Evolutionary conservation across 2,888 invertebrate species (phyloP), one percentile per base, ranked within the genome.

Genomic region (Tenthredo livida): DNA sequence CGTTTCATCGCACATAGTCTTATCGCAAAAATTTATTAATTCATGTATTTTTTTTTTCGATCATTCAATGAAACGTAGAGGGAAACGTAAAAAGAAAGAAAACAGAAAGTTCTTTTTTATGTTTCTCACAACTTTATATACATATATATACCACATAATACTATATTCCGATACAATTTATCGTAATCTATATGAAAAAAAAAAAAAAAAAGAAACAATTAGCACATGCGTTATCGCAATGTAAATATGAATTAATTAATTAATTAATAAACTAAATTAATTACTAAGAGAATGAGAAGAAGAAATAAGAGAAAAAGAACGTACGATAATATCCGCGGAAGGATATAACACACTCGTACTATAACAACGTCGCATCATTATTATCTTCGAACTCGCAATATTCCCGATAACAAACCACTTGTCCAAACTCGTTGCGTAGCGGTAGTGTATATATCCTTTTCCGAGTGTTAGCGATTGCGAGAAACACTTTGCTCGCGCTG

Each of bases 1-100:
- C n/a, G n/a, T n/a, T n/a, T n/a, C n/a, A n/a, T n/a, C 73, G 85
- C 40, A 82, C 29, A 82, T 54, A 25, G 50, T 80, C 4, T 21
- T 50, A 7, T 54, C 54, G 54, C 43, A 12, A 12, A 47, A 82
- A 47, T 77, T 58, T 84, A 70, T 17, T 54, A 10, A 15, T 82
- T 33, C 33, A 2, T 33, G 2, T 33, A 2, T 33, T 33, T 33
- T 33, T 2, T 84, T 17, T 85, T 85, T n/a, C 6, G n/a, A 2
- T 5, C n/a, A n/a, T n/a, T 5, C n/a, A n/a, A 54, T 33, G 33
- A 33, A 29, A 43, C 43, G 9, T 40, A 40, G 4, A 15, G 15
- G 47, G 5, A 3, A 5, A 33, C n/a, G n/a, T 33, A 47, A 47
- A 15, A 29, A 33, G 4, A 33, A 33, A 33, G 4, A 33, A 33